phyloP scores from a whole-genome alignment of 2,797 vertebrate genomes.

The Phaenicophaeus curvirostris region DNA sequence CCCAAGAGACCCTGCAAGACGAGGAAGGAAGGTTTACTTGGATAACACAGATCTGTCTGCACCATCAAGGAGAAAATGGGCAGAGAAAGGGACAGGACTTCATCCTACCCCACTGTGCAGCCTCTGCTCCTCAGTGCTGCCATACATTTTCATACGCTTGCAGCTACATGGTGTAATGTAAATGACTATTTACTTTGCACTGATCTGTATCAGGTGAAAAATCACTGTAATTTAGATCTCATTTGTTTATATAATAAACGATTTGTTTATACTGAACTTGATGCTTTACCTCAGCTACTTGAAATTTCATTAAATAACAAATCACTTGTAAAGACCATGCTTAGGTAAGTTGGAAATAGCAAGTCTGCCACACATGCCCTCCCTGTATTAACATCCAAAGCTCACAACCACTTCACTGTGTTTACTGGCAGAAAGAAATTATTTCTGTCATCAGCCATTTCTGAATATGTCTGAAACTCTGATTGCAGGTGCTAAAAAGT shows the following conservation, averaged over 20 bases:
- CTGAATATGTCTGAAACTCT: neutral
- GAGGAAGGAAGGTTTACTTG: neutral
- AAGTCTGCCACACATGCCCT: neutral
- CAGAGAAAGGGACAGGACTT: neutral
- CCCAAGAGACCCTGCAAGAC: neutral
- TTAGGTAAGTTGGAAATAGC: neutral
- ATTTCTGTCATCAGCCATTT: slow-evolving; percentile 24
- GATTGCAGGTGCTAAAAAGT: neutral
- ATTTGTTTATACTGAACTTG: slow-evolving; percentile 42
- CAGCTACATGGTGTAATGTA: neutral
- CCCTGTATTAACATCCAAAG: neutral
- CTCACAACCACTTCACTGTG: neutral
- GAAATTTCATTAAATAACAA: slow-evolving; percentile 50
- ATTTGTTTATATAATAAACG: slow-evolving; percentile 58
- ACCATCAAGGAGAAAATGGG: neutral
- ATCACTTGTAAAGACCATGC: slow-evolving; percentile 5
- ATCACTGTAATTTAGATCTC: slow-evolving; percentile 42
- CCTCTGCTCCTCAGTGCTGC: neutral
- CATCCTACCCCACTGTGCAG: neutral
- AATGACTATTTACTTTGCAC: slow-evolving; percentile 5
- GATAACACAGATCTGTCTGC: neutral
- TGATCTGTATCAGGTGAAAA: slow-evolving; percentile 40
- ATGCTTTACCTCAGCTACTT: slow-evolving; percentile 34
- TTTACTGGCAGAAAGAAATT: neutral
- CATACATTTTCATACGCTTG: neutral